A percentile compares a stretch with the other conserved stretches of the same genome.
These are phyloP conservation scores for Mesocentrotus franciscanus DNA, from an alignment of 53 echinoderm and acorn worm genomes.

Conservation along the genomic window DNA sequence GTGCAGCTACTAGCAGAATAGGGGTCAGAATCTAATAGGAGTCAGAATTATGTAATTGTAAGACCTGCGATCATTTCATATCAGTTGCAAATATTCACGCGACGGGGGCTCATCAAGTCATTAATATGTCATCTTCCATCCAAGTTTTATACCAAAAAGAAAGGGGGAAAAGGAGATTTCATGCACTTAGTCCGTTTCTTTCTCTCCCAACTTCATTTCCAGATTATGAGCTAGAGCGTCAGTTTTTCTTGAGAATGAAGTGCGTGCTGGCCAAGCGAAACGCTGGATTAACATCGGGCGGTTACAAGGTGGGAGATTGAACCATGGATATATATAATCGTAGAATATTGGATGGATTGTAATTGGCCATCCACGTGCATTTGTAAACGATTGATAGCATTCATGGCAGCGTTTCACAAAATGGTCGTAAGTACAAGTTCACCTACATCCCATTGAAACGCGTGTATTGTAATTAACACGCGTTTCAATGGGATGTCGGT, in stretches of 20 bases:
- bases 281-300: slow-evolving; percentile 95
- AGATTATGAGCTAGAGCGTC: slow-evolving; percentile 98
- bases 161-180: neutral
- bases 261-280: slow-evolving; percentile 98
- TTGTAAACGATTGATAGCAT: slow-evolving; percentile 9
- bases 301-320: slow-evolving; percentile 80
- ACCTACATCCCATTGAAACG: too few species aligned
- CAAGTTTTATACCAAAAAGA: too few species aligned
- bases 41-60: too few species aligned
- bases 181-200: slow-evolving; percentile 5
- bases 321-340: neutral
- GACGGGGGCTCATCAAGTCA: neutral
- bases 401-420: too few species aligned
- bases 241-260: slow-evolving; percentile 98
- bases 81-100: neutral
- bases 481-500: too few species aligned
- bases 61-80: neutral
- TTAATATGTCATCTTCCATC: neutral
- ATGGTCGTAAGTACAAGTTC: too few species aligned
- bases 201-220: neutral
- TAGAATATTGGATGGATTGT: neutral
- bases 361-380: slow-evolving; percentile 45
- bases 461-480: too few species aligned
- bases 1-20: too few species aligned
- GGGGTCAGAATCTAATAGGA: too few species aligned